A percentile compares a stretch with the other conserved stretches of the same genome.
Conservation (phyloP, 2,888 invertebrate genomes). For the Cephus pulcher region DNA sequence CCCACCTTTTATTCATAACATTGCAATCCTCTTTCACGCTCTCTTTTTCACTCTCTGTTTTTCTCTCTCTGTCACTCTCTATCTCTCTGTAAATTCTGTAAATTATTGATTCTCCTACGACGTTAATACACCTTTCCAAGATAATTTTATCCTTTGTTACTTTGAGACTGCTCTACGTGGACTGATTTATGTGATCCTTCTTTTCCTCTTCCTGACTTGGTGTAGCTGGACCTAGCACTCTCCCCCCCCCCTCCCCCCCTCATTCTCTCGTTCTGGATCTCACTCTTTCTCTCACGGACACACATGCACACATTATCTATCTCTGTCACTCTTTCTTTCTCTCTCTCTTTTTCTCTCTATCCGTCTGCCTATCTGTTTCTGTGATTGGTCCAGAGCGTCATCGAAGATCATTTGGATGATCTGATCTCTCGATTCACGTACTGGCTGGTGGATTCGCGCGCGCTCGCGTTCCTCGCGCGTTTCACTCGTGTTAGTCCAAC, state of each 20-base stretch:
- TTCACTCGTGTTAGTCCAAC: not conserved
- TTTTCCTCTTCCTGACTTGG: conserved; percentile 33
- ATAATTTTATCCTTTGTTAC: not conserved
- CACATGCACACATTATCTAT: conserved; percentile 15
- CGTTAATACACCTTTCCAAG: not conserved
- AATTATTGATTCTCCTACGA: not conserved
- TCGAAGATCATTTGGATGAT: not conserved
- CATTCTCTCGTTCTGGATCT: conserved; percentile 33
- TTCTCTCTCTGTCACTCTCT: conserved; percentile 11
- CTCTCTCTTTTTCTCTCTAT: conserved; percentile 24
- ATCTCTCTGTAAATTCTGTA: not conserved
- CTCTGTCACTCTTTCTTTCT: conserved; percentile 25
- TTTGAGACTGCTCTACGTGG: not conserved
- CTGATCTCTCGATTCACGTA: not conserved
- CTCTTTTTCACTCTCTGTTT: conserved; percentile 8
- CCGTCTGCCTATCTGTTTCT: conserved; percentile 1
- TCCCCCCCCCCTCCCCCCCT: conserved; percentile 36
- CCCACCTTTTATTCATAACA: not conserved
- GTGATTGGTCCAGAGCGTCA: not conserved
- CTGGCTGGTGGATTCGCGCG: not conserved
- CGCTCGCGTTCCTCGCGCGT: not conserved
- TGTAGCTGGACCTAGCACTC: conserved; percentile 65
- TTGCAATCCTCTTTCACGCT: conserved; percentile 26
- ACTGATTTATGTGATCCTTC: conserved; percentile 14
- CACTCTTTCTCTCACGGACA: conserved; percentile 20